These are phyloP conservation scores for Rhegmatorhina hoffmannsi DNA, from an alignment of 2,113 vertebrate species.

Conservation along the genomic window DNA sequence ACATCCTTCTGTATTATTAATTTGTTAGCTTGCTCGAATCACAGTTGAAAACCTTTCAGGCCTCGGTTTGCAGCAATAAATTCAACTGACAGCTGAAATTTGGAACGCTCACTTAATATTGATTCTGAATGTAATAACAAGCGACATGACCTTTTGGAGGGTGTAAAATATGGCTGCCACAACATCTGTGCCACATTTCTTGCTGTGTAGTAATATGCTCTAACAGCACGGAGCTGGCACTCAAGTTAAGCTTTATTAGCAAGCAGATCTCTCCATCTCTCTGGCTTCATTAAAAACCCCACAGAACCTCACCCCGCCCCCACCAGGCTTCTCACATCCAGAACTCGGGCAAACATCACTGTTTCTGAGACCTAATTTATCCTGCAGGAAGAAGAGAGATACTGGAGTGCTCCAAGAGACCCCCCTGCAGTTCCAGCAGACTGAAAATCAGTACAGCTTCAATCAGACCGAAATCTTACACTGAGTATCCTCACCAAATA, in stretches of 20 bases:
- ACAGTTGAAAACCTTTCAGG: constrained; percentile 82
- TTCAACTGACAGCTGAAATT: constrained; percentile 85
- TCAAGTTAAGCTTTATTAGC: constrained; percentile 83
- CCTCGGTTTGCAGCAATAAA: constrained; percentile 81
- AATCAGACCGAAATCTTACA: background rate
- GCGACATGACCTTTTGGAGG: constrained; percentile 85
- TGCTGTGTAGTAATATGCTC: constrained; percentile 86
- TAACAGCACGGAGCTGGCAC: constrained; percentile 83
- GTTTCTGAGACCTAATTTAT: constrained; percentile 58
- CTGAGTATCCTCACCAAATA: background rate
- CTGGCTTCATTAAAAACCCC: constrained; percentile 61
- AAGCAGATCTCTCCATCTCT: constrained; percentile 80
- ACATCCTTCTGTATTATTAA: constrained; percentile 76
- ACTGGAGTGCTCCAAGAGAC: background rate
- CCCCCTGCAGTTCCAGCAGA: background rate
- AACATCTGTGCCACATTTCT: constrained; percentile 87
- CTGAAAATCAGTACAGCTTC: background rate
- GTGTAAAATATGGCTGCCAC: constrained; percentile 85
- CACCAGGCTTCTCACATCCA: constrained; percentile 57
- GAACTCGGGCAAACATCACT: constrained; percentile 2
- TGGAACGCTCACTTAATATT: constrained; percentile 86
- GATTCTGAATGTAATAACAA: constrained; percentile 87
- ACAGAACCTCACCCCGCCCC: background rate
- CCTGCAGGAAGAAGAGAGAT: constrained; percentile 22
- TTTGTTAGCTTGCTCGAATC: constrained; percentile 80